phyloP scores from a whole-genome alignment of 2,888 invertebrate genomes.

The Cyclophora punctaria region DNA sequence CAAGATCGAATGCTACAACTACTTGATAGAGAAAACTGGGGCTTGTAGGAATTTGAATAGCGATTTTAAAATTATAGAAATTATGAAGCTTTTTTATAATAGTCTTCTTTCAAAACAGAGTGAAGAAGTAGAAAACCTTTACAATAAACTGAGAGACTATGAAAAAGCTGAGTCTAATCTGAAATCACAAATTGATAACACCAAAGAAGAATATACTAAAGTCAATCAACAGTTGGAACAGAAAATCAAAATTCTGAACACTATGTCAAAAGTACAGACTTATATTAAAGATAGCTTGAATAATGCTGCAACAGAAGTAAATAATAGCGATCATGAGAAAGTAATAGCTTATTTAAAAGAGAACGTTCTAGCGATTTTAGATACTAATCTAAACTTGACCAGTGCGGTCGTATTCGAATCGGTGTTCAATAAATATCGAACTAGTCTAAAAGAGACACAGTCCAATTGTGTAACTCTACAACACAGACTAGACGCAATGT shows the following conservation, averaged over 20 bases:
- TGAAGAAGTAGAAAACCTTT: constrained; percentile 52
- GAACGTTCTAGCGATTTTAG: constrained; percentile 38
- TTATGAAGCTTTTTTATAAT: constrained; percentile 55
- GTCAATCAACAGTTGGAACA: constrained; percentile 33
- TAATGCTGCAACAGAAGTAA: constrained; percentile 7
- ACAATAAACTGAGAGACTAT: constrained; percentile 48
- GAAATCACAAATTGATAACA: constrained; percentile 28
- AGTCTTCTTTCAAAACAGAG: constrained; percentile 42
- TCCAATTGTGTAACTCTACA: constrained; percentile 22
- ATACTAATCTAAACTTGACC: constrained; percentile 38
- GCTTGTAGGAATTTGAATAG: not conserved
- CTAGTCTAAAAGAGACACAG: constrained; percentile 26
- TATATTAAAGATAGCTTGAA: constrained; percentile 34
- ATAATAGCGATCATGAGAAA: constrained; percentile 19
- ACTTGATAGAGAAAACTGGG: constrained; percentile 45
- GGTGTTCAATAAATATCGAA: constrained; percentile 32
- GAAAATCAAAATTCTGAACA: constrained; percentile 30
- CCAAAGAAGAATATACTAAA: constrained; percentile 28
- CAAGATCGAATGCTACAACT: constrained; percentile 52
- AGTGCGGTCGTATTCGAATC: constrained; percentile 37
- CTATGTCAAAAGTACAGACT: constrained; percentile 27
- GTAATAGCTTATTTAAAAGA: constrained; percentile 36
- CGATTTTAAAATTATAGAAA: constrained; percentile 47
- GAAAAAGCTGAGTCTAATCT: constrained; percentile 38
- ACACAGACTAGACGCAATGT: constrained; percentile 29